A percentile compares a stretch with the other conserved stretches of the same genome.
Conservation (phyloP, 2,888 invertebrate genomes). For the Cistogaster globosa region DNA sequence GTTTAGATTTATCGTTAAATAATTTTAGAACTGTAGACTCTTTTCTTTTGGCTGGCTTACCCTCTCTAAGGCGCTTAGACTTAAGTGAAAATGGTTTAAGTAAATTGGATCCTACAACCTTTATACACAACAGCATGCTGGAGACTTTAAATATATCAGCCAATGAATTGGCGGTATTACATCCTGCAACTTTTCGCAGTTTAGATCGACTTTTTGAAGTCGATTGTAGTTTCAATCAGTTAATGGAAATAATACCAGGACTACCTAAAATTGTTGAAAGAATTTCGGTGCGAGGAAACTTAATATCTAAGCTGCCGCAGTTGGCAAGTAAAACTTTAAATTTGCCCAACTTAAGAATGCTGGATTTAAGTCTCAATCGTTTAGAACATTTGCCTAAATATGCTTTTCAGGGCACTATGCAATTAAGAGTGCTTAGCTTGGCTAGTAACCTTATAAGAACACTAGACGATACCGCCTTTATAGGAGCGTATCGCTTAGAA, state of each 20-base stretch:
- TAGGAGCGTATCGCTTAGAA: conserved; percentile 88
- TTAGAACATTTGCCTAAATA: conserved; percentile 88
- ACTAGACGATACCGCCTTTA: conserved; percentile 88
- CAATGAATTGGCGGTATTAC: conserved; percentile 88
- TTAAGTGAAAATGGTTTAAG: conserved; percentile 89
- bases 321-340: conserved; percentile 87
- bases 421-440: conserved; percentile 88
- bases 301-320: conserved; percentile 87
- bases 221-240: conserved; percentile 89
- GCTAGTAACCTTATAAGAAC: conserved; percentile 89
- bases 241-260: conserved; percentile 90
- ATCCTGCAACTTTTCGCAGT: conserved; percentile 90
- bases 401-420: conserved; percentile 87
- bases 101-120: conserved; percentile 89
- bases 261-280: conserved; percentile 91
- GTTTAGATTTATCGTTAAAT: conserved; percentile 91
- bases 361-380: conserved; percentile 90
- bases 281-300: conserved; percentile 88
- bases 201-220: conserved; percentile 90
- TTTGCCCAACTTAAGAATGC: conserved; percentile 88
- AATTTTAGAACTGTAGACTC: conserved; percentile 89
- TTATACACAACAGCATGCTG: conserved; percentile 88
- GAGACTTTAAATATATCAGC: conserved; percentile 92
- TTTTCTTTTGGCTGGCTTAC: conserved; percentile 88
- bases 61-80: conserved; percentile 90